Base-by-base conservation (phyloP, 2,113 vertebrate genomes). In the Trachemys scripta region DNA sequence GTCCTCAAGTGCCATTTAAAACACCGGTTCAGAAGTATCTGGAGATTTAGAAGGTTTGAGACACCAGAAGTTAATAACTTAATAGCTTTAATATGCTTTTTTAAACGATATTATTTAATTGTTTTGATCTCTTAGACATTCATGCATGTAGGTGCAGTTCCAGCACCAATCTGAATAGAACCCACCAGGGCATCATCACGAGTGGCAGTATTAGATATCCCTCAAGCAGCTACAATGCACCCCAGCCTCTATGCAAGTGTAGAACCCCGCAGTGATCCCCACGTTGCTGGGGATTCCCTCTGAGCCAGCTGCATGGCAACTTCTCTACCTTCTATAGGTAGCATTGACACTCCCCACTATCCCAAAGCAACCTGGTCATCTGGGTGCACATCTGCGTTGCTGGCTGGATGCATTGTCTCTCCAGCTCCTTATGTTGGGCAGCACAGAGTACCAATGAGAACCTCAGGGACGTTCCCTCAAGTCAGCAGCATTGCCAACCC, bases 21-120 rank as follows among this genome's bases (percentile, higher is more conserved):
- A 80, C 83, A 45, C 72, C 6, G 76, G 89, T 51, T 90, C 69
- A 51, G 82, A 84, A 88, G 76, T 76, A 91, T 47, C 57, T 56
- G 56, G 35, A 94, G 38, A 49, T 65, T 87, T n/a, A 93, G 87
- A 87, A 90, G 54, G 50, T 85, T 96, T 10, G 93, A 82, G 88
- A 93, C 90, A 3, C 56, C 59, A 88, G 53, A 35, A 54, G 45
- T 29, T 78, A 76, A 19, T 83, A 83, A 53, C 72, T 90, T 89
- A 75, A 16, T 47, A 69, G 72, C 78, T 62, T 92, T 90, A n/a
- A n/a, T 20, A n/a, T 69, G 62, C 62, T 75, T 75, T 42, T 75
- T 75, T 3, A n/a, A 72, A 42, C 25, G 5, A 75, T 42, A 19
- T 35, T 72, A 80, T 8, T 11, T 10, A 81, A 88, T 45, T 10